Conservation (phyloP, 2,888 invertebrate species). For the Zonitis immaculata region DNA sequence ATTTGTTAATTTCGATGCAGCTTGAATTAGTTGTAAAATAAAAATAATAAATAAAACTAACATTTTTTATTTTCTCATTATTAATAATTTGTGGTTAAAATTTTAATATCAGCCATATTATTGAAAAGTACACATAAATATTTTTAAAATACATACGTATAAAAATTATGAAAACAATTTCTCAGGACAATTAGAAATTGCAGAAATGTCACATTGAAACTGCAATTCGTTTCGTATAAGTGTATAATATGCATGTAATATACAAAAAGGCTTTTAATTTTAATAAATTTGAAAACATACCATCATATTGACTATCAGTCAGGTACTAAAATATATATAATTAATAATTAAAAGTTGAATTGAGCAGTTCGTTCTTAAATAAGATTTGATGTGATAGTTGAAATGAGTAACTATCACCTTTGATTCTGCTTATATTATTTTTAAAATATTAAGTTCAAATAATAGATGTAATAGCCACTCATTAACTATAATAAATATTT, state of each 20-base stretch:
- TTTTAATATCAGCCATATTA: background rate
- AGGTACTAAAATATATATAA: conserved; percentile 22
- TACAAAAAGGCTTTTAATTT: background rate
- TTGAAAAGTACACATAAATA: conserved; percentile 16
- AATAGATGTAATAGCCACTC: no score
- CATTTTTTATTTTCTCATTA: background rate
- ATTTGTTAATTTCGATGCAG: background rate
- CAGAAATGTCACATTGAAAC: conserved; percentile 11
- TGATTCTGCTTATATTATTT: no score
- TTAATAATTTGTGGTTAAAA: background rate
- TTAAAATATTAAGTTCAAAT: no score
- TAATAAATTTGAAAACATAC: conserved; percentile 15
- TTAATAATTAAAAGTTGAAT: background rate
- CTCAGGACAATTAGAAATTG: conserved; percentile 10
- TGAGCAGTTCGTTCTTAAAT: background rate
- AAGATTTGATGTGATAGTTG: background rate
- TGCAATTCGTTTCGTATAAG: background rate
- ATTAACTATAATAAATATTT: no score
- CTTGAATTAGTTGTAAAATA: background rate
- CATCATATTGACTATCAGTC: conserved; percentile 13
- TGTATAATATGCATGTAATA: conserved; percentile 8
- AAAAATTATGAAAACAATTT: conserved; percentile 13
- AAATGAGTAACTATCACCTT: background rate
- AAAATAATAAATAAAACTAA: background rate
- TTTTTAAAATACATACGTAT: conserved; percentile 23